These are phyloP conservation scores for Poeciliopsis retropinna DNA, from an alignment of 2,113 vertebrate genomes.

Conservation along the genomic window DNA sequence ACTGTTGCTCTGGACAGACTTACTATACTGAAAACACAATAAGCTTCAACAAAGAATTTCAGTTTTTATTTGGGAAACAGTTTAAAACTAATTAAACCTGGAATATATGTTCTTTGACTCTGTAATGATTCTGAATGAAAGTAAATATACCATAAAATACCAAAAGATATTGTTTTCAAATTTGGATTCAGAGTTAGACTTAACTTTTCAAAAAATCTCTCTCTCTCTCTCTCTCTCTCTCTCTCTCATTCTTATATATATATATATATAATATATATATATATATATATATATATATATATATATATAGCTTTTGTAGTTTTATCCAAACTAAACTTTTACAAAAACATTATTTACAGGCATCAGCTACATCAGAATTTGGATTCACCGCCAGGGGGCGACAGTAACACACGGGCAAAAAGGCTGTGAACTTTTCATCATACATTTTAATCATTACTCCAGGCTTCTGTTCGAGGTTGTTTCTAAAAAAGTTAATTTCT, in stretches of 20 bases:
- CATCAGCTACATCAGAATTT: too few species aligned
- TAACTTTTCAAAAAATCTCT: neutral
- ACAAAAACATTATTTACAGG: too few species aligned
- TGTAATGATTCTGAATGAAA: too few species aligned
- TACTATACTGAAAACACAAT: neutral
- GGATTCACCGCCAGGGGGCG: neutral
- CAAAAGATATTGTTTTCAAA: neutral
- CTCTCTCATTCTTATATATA: too few species aligned
- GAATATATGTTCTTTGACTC: neutral
- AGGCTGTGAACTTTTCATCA: neutral
- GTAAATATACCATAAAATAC: too few species aligned
- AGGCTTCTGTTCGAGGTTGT: neutral
- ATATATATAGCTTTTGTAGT: neutral
- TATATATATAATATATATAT: too few species aligned
- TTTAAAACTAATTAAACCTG: neutral
- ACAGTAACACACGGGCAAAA: neutral
- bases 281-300: too few species aligned
- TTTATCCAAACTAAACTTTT: neutral
- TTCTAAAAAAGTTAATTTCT: neutral
- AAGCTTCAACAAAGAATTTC: neutral
- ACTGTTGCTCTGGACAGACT: constrained; percentile 7
- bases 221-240: too few species aligned
- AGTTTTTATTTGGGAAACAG: neutral
- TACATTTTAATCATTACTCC: neutral
- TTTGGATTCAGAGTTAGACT: neutral